Conservation (phyloP, 2,888 invertebrate species). For the Ochlodes sylvanus region DNA sequence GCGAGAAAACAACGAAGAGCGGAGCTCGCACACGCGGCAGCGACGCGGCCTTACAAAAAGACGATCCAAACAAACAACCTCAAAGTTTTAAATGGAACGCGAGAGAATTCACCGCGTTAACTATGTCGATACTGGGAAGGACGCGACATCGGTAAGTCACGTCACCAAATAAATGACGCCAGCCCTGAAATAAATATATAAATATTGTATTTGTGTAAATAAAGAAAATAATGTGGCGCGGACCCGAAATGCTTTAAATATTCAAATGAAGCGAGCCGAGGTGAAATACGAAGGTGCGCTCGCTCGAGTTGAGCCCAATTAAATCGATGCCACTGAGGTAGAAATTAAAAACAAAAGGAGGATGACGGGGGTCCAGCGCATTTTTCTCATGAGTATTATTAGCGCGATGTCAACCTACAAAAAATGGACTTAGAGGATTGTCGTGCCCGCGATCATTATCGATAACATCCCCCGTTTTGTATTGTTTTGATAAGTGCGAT, state of each 20-base stretch:
- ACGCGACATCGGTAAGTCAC: conserved; percentile 84
- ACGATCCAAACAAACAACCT: conserved; percentile 71
- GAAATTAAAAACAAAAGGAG: conserved; percentile 85
- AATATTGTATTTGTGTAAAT: conserved; percentile 80
- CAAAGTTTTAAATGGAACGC: conserved; percentile 82
- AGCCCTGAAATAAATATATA: conserved; percentile 81
- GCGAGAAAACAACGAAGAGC: conserved; percentile 84
- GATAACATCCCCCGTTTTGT: conserved; percentile 82
- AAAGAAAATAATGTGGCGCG: conserved; percentile 80
- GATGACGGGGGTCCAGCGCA: conserved; percentile 80
- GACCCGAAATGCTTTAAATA: conserved; percentile 84
- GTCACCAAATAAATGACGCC: conserved; percentile 83
- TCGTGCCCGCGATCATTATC: conserved; percentile 79
- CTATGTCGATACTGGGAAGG: conserved; percentile 84
- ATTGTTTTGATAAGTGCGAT: conserved; percentile 83
- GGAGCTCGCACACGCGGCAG: conserved; percentile 76
- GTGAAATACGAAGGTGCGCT: conserved; percentile 84
- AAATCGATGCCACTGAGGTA: conserved; percentile 85
- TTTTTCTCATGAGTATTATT: conserved; percentile 85
- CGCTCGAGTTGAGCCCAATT: conserved; percentile 83
- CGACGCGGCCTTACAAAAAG: conserved; percentile 69
- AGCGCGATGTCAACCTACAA: conserved; percentile 84
- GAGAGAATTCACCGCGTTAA: conserved; percentile 82
- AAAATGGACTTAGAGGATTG: conserved; percentile 80
- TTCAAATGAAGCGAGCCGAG: conserved; percentile 84